phyloP scores from a whole-genome alignment of 37 sponge, comb jelly and placozoan genomes.

The Axinella damicornis region DNA sequence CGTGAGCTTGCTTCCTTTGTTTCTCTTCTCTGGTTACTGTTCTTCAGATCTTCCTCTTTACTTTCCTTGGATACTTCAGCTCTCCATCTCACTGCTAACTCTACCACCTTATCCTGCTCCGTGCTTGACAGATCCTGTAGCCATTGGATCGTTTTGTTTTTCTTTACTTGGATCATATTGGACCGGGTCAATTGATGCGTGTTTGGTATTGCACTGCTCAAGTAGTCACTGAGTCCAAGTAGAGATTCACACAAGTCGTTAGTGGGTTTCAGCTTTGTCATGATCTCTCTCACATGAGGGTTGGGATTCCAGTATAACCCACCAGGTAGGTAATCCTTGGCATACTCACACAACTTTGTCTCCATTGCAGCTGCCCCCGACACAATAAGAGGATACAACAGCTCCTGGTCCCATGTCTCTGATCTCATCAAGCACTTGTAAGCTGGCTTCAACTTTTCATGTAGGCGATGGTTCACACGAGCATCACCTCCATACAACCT shows the following conservation, averaged over 20 bases:
- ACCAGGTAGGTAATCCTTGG: conserved; percentile 35
- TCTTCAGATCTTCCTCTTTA: no score
- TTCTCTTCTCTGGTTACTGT: no score
- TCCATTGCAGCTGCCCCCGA: conserved; percentile 20
- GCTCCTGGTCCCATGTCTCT: no score
- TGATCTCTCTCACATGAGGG: neutral
- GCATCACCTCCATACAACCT: conserved; percentile 23
- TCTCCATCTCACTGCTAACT: no score
- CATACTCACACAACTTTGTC: conserved; percentile 20
- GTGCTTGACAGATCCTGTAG: no score
- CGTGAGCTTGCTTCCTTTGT: no score
- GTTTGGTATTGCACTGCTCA: conserved; percentile 9
- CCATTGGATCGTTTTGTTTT: conserved; percentile 36
- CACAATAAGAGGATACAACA: conserved; percentile 7
- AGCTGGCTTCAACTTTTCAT: neutral
- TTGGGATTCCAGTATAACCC: conserved; percentile 53
- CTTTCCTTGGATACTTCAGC: no score
- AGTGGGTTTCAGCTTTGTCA: conserved; percentile 30
- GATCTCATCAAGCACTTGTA: no score
- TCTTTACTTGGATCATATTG: conserved; percentile 17
- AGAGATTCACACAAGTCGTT: conserved; percentile 57
- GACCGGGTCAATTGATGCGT: conserved; percentile 8
- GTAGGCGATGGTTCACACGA: conserved; percentile 21
- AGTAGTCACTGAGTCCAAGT: conserved; percentile 22
- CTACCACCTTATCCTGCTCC: no score